These are phyloP conservation scores for Aptenodytes forsteri DNA, from an alignment of 2,113 vertebrate genomes.

Conservation along the genomic window DNA sequence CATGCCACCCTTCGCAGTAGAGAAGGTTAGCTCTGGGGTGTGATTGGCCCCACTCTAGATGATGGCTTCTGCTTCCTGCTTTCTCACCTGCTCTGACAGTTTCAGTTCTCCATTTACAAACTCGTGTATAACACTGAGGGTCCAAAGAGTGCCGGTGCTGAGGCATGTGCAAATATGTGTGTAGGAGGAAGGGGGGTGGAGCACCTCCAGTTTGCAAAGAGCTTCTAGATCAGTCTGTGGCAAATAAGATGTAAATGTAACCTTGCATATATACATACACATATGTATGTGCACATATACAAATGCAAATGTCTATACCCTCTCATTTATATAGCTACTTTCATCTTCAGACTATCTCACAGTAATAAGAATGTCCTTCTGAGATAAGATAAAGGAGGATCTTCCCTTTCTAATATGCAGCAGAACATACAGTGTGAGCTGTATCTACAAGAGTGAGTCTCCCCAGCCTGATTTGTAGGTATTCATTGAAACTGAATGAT, in stretches of 20 bases:
- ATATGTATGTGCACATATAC: neutral
- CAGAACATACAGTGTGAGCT: neutral
- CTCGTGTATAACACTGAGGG: rapidly evolving
- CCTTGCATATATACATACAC: neutral
- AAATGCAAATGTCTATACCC: neutral
- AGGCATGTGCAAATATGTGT: neutral
- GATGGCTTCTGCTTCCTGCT: neutral
- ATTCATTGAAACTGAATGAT: neutral
- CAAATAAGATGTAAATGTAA: neutral
- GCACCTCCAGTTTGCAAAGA: neutral
- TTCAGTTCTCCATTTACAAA: neutral
- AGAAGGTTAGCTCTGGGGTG: neutral
- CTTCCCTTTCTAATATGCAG: neutral
- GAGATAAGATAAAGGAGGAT: neutral
- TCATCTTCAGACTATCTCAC: neutral
- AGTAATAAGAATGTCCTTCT: neutral
- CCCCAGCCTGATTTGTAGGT: neutral
- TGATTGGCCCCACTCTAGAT: neutral
- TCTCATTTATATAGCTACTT: neutral
- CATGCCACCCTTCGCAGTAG: neutral
- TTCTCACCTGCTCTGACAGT: neutral
- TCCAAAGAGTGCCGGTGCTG: neutral
- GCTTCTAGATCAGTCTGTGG: neutral
- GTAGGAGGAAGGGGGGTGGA: neutral
- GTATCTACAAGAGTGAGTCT: neutral